Conservation (phyloP, 2,888 invertebrate genomes). For the Carpatolechia fugitivella region DNA sequence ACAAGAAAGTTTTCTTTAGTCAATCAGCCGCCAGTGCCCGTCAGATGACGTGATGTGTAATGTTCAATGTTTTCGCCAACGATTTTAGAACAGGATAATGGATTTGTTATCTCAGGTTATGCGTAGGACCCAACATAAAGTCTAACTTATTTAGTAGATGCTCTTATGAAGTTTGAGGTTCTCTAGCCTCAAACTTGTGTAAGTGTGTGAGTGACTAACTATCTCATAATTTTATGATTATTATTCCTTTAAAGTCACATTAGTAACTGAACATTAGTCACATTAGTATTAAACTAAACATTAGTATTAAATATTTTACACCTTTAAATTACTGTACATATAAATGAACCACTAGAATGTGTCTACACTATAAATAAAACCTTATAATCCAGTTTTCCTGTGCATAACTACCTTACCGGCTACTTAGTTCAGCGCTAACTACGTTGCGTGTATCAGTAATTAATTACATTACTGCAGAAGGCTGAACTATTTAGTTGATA, state of each 20-base stretch:
- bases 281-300: too few species aligned
- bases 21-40: slow-evolving; percentile 37
- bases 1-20: slow-evolving; percentile 40
- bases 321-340: too few species aligned
- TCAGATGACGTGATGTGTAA: slow-evolving; percentile 18
- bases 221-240: too few species aligned
- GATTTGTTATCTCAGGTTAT: too few species aligned
- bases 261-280: too few species aligned
- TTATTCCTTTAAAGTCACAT: too few species aligned
- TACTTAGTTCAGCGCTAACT: slow-evolving; percentile 27
- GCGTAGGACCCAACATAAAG: too few species aligned
- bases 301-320: too few species aligned
- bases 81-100: neutral
- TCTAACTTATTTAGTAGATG: too few species aligned
- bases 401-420: neutral
- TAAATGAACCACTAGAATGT: neutral
- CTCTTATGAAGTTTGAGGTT: too few species aligned
- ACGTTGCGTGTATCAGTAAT: slow-evolving; percentile 25
- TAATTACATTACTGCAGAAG: slow-evolving; percentile 19
- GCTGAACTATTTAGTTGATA: slow-evolving; percentile 8
- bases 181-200: too few species aligned
- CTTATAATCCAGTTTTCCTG: neutral
- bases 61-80: slow-evolving; percentile 22
- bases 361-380: neutral
- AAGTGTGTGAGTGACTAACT: too few species aligned